phyloP scores from a whole-genome alignment of 2,888 invertebrate species.

The Ochlodes sylvanus region DNA sequence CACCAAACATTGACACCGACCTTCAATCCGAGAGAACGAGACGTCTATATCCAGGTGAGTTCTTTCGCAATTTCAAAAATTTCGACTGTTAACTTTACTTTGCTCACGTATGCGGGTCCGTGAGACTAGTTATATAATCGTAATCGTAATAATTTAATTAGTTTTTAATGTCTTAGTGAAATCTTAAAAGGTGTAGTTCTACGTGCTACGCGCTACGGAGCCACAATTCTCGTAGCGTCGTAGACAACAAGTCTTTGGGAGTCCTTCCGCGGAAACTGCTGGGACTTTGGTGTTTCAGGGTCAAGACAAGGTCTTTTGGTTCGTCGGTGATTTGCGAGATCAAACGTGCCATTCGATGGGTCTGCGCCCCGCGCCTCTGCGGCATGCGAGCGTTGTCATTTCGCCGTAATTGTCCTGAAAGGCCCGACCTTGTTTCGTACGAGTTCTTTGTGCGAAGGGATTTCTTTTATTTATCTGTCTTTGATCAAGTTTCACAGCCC shows the following conservation, averaged over 20 bases:
- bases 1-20: constrained; percentile 67
- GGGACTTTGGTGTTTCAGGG: constrained; percentile 61
- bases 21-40: constrained; percentile 81
- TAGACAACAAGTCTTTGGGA: constrained; percentile 43
- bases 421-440: constrained; percentile 58
- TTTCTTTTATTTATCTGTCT: constrained; percentile 41
- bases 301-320: constrained; percentile 70
- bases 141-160: constrained; percentile 36
- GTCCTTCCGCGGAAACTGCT: not conserved
- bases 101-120: constrained; percentile 18
- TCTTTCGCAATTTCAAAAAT: constrained; percentile 48
- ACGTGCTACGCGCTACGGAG: constrained; percentile 38
- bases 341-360: constrained; percentile 48
- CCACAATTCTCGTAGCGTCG: constrained; percentile 43
- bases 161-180: not conserved
- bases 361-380: constrained; percentile 50
- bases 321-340: constrained; percentile 45
- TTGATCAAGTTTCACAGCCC: constrained; percentile 24
- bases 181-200: constrained; percentile 15
- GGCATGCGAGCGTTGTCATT: constrained; percentile 55
- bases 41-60: constrained; percentile 79
- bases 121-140: constrained; percentile 36
- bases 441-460: constrained; percentile 58
- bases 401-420: constrained; percentile 66
- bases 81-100: constrained; percentile 36